Evolutionary conservation across 2,888 invertebrate genomes (phyloP), one percentile per base, ranked within the genome.

Genomic region (Andrena praecox): DNA sequence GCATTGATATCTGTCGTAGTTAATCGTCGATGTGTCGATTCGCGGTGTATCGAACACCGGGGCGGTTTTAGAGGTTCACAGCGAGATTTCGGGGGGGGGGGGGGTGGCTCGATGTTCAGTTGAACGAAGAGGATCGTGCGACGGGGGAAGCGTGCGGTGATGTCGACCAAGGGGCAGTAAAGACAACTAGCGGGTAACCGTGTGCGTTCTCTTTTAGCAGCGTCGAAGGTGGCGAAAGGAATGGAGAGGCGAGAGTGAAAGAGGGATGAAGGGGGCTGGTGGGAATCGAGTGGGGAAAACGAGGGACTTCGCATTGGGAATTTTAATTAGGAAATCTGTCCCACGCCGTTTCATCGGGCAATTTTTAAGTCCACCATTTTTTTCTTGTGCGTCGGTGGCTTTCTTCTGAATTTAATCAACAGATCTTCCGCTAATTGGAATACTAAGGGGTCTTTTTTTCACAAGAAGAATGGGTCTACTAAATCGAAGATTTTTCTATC

Each of bases 131-230:
- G 7, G 35, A 56, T 42, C 60, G 29, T 31, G 52, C 7, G 48
- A n/a, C 20, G 42, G 20, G 35, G 33, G 48, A 35, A 35, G 12
- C 24, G 69, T 31, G 27, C 35, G 33, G 20, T 69, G 59, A 60
- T 48, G 68, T 78, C 68, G 54, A 29, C 27, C 52, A 33, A 73
- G 54, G 69, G 79, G 70, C 79, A 79, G 79, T 79, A 79, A 79
- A 79, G 68, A 52, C 56, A 63, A 12, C 24, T 64, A 64, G 42
- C 16, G 1, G 33, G 56, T 63, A 48, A 62, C 52, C 33, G 27
- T 59, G 20, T 2, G 35, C 31, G 42, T 48, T 5, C 64, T 3
- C 24, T 24, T 56, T 48, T 20, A 27, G 24, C 20, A 24, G 27
- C 10, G 8, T n/a, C 12, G 12, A 48, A 24, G 27, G 27, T n/a